phyloP scores from a whole-genome alignment of 2,888 invertebrate species.

The Nomada goodeniana region DNA sequence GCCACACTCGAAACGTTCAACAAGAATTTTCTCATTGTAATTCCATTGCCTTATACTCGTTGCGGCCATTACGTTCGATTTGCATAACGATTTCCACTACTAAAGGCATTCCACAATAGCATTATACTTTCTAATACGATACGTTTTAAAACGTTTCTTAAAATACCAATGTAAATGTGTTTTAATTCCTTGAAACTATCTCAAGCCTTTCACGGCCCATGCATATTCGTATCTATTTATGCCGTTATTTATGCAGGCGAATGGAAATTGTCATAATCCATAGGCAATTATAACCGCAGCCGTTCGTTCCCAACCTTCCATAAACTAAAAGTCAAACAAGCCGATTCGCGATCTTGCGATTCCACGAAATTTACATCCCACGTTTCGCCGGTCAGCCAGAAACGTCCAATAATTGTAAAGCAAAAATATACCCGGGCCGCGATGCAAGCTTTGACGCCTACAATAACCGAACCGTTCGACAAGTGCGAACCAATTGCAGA shows the following conservation, averaged over 20 bases:
- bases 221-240: background rate
- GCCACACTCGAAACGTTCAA: background rate
- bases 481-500: background rate
- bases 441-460: background rate
- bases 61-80: background rate
- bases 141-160: background rate
- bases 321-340: too few relatives aligned
- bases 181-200: background rate
- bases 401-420: too few relatives aligned
- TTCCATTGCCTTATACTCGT: constrained; percentile 4
- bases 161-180: background rate
- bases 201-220: background rate
- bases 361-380: too few relatives aligned
- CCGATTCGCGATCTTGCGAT: too few relatives aligned
- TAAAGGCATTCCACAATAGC: background rate
- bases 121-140: constrained; percentile 9
- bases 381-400: too few relatives aligned
- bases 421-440: too few relatives aligned
- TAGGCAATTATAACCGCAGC: too few relatives aligned
- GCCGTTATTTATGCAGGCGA: background rate
- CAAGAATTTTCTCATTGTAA: constrained; percentile 3
- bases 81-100: constrained; percentile 10
- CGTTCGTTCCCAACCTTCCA: too few relatives aligned
- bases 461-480: background rate
- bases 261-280: background rate